Evolutionary conservation across 2,797 vertebrate genomes (phyloP).

Genomic region (Vipera latastei): DNA sequence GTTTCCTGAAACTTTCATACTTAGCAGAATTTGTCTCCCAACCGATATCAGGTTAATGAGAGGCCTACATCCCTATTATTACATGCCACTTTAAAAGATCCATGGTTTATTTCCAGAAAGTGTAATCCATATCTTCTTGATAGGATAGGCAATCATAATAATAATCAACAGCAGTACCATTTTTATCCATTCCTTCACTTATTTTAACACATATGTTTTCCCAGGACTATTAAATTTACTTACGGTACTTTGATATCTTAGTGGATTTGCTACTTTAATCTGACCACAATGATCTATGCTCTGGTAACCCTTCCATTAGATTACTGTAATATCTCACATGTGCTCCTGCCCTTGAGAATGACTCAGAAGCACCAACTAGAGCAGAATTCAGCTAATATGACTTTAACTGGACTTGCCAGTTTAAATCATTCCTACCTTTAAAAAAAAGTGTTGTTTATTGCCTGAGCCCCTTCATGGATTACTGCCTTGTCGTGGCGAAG

Average conservation of each 20-base stretch:
- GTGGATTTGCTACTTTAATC: background rate
- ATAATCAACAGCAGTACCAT: background rate
- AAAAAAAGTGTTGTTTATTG: background rate
- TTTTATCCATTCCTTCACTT: background rate
- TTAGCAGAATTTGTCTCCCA: background rate
- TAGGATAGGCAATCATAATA: background rate
- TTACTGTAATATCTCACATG: background rate
- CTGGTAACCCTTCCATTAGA: background rate
- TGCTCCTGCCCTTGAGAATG: background rate
- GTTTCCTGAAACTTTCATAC: background rate
- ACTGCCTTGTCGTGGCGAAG: too few species aligned
- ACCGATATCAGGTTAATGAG: background rate
- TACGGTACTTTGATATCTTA: background rate
- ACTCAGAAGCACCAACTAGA: background rate
- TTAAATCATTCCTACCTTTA: background rate
- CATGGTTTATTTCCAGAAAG: background rate
- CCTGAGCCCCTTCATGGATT: too few species aligned
- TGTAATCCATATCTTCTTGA: background rate
- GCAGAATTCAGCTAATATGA: background rate
- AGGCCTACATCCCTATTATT: background rate
- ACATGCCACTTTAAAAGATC: background rate
- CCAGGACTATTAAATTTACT: background rate
- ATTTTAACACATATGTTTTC: background rate
- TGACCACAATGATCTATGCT: background rate
- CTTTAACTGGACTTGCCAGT: background rate